A percentile compares a stretch with the other conserved stretches of the same genome.
These are phyloP conservation scores for Sprattus sprattus DNA, from an alignment of 2,113 vertebrate species.

Conservation along the genomic window DNA sequence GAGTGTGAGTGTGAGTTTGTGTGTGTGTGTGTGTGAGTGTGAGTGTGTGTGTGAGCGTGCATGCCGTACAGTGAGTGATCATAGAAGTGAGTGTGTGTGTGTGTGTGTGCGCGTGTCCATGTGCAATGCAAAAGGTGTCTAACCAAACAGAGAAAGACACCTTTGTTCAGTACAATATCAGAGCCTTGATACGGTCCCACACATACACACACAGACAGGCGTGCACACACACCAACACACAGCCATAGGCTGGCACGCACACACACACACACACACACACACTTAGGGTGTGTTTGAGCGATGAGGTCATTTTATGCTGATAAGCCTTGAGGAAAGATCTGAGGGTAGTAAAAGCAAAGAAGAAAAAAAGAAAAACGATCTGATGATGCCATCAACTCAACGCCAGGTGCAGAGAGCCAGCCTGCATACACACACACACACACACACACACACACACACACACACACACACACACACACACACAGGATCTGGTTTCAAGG, in stretches of 20 bases:
- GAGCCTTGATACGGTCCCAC: not conserved
- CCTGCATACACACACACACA: not conserved
- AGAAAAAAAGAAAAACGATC: not conserved
- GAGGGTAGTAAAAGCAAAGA: not conserved
- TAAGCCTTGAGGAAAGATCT: not conserved
- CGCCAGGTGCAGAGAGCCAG: not conserved
- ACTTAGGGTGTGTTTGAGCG: not conserved
- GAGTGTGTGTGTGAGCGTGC: too few species aligned
- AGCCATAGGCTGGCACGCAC: too few species aligned
- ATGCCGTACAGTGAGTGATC: too few species aligned
- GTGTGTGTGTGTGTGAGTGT: not conserved
- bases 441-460: not conserved
- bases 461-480: not conserved
- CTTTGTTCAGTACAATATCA: not conserved
- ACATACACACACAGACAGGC: not conserved
- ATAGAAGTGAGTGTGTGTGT: too few species aligned
- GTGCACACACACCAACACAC: not conserved
- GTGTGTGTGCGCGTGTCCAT: not conserved
- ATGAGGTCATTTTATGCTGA: not conserved
- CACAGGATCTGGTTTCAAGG: slow-evolving; percentile 37
- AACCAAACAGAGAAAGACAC: not conserved
- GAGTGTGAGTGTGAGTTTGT: not conserved
- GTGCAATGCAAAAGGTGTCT: not conserved
- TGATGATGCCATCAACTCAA: not conserved
- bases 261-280: not conserved